These are phyloP conservation scores for Syrmaticus mikado DNA, from an alignment of 2,113 vertebrate genomes.

Conservation along the genomic window DNA sequence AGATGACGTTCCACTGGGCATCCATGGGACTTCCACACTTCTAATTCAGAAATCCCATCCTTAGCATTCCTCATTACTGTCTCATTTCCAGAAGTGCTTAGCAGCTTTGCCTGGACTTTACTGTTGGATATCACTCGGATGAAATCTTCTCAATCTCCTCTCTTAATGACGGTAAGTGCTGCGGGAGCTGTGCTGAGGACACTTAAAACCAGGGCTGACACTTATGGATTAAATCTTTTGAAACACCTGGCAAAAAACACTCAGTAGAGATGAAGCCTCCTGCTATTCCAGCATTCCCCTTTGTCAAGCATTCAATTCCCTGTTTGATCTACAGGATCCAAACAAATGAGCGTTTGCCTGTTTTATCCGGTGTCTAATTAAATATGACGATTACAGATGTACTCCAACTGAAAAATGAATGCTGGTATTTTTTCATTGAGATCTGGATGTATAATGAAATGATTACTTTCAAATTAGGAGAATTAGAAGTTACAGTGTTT, in stretches of 20 bases:
- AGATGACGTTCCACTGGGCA: neutral
- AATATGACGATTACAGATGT: neutral
- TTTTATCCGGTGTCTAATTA: neutral
- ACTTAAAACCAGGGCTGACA: neutral
- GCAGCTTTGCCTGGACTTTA: neutral
- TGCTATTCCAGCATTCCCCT: neutral
- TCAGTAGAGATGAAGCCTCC: neutral
- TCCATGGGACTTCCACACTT: neutral
- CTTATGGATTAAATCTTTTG: neutral
- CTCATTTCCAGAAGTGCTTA: neutral
- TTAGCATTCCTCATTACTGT: neutral
- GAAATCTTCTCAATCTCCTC: neutral
- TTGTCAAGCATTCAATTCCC: neutral
- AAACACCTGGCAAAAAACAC: rapidly evolving
- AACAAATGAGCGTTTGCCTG: rapidly evolving
- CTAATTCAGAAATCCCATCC: neutral
- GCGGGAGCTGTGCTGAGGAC: neutral
- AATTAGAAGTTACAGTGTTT: neutral
- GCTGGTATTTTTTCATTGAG: neutral
- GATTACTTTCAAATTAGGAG: neutral
- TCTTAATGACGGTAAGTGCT: neutral
- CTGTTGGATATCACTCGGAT: neutral
- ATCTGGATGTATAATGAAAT: neutral
- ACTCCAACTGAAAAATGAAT: neutral
- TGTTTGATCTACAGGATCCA: neutral